Evolutionary conservation across 2,888 invertebrate species (phyloP), one percentile per base, ranked within the genome.

Genomic region (Saturnia pavonia): DNA sequence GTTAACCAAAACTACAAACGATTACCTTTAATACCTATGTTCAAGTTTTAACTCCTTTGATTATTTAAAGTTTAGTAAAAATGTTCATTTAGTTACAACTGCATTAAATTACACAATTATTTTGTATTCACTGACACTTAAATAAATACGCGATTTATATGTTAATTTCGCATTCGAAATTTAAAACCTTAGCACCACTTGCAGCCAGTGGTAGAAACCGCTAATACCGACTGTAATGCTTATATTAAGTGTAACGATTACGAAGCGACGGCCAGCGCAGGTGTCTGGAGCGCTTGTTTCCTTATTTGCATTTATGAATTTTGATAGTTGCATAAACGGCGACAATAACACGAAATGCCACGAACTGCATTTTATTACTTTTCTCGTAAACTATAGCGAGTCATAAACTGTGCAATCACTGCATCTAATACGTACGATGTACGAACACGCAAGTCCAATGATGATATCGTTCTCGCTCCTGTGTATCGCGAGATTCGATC

Each of bases 401-500:
- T 65, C 65, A 54, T 70, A 54, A 70, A 60, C 51, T 66, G 40
- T 27, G 70, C 12, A 70, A 66, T 70, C 67, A 66, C 34, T 66
- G 42, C 54, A 70, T 25, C 67, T 67, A 25, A 11, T 48, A 66
- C 51, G 43, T 65, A 57, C 54, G 12, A 3, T 22, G 48, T 54
- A 54, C 51, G 67, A 67, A 67, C 67, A 67, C 25, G 57, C 16
- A 54, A 54, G 70, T 19, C 40, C 65, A 40, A 40, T 86, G 86
- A 88, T 86, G 83, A 84, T 87, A 88, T 88, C 87, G 84, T 84
- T 78, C 78, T 75, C 81, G 77, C 79, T 65, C 69, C 72, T 74
- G 72, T 81, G 78, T 89, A 91, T 91, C 90, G 75, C 72, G 74
- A 80, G 89, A 91, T 91, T 84, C 75, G 80, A 91, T 91, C 88